Conservation (phyloP, 2,113 vertebrate species). For the Antechinus flavipes region DNA sequence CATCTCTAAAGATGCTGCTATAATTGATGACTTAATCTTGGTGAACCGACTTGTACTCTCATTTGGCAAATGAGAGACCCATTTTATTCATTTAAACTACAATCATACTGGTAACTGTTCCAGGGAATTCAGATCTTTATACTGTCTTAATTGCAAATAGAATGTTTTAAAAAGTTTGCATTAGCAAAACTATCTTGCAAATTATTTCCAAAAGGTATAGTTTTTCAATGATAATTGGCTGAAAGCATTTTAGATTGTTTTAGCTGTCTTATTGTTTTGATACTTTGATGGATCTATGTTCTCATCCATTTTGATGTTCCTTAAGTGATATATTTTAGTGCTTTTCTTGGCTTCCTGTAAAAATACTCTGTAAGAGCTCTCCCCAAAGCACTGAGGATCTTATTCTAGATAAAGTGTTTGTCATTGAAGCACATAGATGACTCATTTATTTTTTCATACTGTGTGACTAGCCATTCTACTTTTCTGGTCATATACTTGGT, state of each 20-base stretch:
- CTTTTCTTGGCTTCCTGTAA: not conserved
- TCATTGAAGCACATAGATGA: not conserved
- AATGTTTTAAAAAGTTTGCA: slow-evolving; percentile 51
- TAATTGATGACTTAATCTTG: slow-evolving; percentile 47
- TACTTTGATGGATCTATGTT: not conserved
- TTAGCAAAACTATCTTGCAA: slow-evolving; percentile 47
- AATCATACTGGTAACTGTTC: slow-evolving; percentile 36
- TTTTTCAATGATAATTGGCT: slow-evolving; percentile 31
- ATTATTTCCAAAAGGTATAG: slow-evolving; percentile 26
- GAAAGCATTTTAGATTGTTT: slow-evolving; percentile 47
- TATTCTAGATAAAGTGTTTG: not conserved
- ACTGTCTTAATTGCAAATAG: slow-evolving; percentile 42
- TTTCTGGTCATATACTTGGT: not conserved
- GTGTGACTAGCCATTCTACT: not conserved
- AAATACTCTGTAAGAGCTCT: not conserved
- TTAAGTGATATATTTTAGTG: not conserved
- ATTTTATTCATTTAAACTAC: slow-evolving; percentile 30
- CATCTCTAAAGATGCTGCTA: slow-evolving; percentile 34
- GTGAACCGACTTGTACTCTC: slow-evolving; percentile 22
- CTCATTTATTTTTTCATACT: not conserved
- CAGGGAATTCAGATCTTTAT: slow-evolving; percentile 31
- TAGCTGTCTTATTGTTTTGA: slow-evolving; percentile 42
- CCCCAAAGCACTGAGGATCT: not conserved
- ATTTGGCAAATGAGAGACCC: slow-evolving; percentile 54
- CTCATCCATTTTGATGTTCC: not conserved